phyloP scores from a whole-genome alignment of 2,797 vertebrate species.

The Eospalax fontanierii region DNA sequence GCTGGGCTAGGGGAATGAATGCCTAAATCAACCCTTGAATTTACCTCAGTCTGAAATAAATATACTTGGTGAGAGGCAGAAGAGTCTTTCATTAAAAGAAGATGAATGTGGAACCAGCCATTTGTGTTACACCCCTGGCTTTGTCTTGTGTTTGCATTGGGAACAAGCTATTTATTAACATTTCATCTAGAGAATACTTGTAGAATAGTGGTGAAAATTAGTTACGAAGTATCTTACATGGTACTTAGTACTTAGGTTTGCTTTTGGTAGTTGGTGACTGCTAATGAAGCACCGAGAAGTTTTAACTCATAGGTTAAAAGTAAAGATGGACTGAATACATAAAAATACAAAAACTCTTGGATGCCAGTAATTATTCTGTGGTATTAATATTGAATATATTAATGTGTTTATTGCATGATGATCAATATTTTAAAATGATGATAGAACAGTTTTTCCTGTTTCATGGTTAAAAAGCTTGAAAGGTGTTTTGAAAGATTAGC shows the following conservation, averaged over 20 bases:
- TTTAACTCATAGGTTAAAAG: neutral
- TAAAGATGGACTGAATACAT: neutral
- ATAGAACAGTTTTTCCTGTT: slow-evolving; percentile 24
- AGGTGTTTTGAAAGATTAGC: slow-evolving; percentile 37
- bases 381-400: neutral
- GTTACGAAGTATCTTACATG: neutral
- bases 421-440: neutral
- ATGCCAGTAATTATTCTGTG: neutral
- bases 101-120: neutral
- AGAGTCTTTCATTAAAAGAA: neutral
- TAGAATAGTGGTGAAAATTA: neutral
- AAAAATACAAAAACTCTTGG: neutral
- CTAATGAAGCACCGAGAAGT: slow-evolving; percentile 31
- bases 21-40: slow-evolving; percentile 37
- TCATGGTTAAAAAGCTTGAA: slow-evolving; percentile 49
- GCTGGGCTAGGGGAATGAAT: neutral
- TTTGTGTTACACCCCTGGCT: neutral
- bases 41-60: slow-evolving; percentile 48
- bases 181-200: slow-evolving; percentile 20
- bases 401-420: neutral
- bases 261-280: slow-evolving; percentile 29
- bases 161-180: slow-evolving; percentile 34
- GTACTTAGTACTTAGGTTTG: neutral
- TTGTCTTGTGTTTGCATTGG: neutral
- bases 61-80: neutral